These are phyloP conservation scores for Cheilosia vulpina DNA, from an alignment of 2,888 invertebrate genomes.

Conservation along the genomic window DNA sequence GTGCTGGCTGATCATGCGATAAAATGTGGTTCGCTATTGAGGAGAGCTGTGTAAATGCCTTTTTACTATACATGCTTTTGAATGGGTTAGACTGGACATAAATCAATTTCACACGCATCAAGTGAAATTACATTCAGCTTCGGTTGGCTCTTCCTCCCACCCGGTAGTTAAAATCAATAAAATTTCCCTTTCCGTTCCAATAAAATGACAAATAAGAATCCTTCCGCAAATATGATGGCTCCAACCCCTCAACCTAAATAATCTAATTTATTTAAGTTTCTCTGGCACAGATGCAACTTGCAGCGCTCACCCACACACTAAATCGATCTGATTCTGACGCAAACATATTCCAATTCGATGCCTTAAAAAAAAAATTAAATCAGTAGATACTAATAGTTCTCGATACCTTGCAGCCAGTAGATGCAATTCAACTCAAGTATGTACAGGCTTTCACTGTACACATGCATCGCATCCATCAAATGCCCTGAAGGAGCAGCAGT, in stretches of 20 bases:
- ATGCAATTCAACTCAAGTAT: slow-evolving; percentile 59
- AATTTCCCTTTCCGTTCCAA: background rate
- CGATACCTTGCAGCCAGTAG: slow-evolving; percentile 48
- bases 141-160: background rate
- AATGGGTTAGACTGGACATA: too few relatives aligned
- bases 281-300: background rate
- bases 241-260: background rate
- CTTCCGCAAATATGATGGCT: slow-evolving; percentile 8
- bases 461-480: slow-evolving; percentile 50
- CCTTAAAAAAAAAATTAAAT: slow-evolving; percentile 29
- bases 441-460: slow-evolving; percentile 7
- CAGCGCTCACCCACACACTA: background rate
- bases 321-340: slow-evolving; percentile 8
- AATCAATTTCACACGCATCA: too few relatives aligned
- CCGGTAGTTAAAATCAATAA: background rate
- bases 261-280: slow-evolving; percentile 32
- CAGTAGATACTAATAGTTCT: slow-evolving; percentile 61
- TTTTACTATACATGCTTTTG: too few relatives aligned
- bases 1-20: too few relatives aligned
- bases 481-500: slow-evolving; percentile 29
- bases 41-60: too few relatives aligned
- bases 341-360: slow-evolving; percentile 51
- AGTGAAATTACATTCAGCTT: too few relatives aligned
- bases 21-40: too few relatives aligned
- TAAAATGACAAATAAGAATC: slow-evolving; percentile 18